Percentiles rank a stretch among this genome's conserved stretches.
Conservation (phyloP, 2,888 invertebrate genomes). For the Galerucella pusilla region DNA sequence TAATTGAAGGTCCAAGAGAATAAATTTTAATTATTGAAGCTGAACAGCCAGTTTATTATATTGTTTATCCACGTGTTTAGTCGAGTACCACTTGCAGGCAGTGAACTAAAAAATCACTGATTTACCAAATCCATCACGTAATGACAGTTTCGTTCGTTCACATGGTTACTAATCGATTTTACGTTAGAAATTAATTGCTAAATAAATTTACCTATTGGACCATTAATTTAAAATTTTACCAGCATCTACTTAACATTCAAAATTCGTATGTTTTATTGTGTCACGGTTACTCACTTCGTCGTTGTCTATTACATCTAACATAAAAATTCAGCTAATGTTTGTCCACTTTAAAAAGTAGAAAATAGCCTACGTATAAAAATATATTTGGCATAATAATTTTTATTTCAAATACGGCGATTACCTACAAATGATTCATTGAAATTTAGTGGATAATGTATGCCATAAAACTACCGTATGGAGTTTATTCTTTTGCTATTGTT, state of each 20-base stretch:
- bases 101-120: not conserved
- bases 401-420: too few relatives aligned
- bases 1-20: not conserved
- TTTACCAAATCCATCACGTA: not conserved
- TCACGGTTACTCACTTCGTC: not conserved
- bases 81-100: not conserved
- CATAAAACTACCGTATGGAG: too few relatives aligned
- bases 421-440: too few relatives aligned
- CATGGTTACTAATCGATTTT: constrained; percentile 2
- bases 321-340: too few relatives aligned
- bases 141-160: constrained; percentile 1
- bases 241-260: not conserved
- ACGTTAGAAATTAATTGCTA: not conserved
- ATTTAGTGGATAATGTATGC: too few relatives aligned
- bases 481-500: too few relatives aligned
- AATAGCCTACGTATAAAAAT: not conserved
- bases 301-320: not conserved
- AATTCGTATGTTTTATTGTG: constrained; percentile 1
- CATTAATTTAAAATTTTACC: not conserved
- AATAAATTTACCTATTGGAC: constrained; percentile 1
- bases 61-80: constrained; percentile 9
- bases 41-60: not conserved
- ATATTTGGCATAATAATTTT: not conserved
- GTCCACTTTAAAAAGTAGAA: not conserved
- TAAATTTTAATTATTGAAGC: not conserved